These are phyloP conservation scores for Diarsia rubi DNA, from an alignment of 2,888 invertebrate species.

Conservation along the genomic window DNA sequence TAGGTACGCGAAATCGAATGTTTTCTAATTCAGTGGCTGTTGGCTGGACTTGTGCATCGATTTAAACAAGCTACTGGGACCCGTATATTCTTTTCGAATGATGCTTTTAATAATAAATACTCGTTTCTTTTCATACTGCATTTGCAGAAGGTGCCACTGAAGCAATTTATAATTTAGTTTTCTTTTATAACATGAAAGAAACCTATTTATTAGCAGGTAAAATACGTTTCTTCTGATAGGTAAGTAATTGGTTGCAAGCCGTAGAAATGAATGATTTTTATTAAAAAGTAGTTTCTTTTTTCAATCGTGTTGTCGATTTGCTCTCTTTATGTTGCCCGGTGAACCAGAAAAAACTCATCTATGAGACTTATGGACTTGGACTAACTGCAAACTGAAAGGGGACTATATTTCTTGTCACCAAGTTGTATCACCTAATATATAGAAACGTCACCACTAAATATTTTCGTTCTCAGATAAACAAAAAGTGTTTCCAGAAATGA, in stretches of 20 bases:
- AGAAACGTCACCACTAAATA: too few relatives aligned
- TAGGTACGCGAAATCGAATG: background rate
- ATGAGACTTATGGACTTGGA: slow-evolving; percentile 11
- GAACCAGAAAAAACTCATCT: slow-evolving; percentile 23
- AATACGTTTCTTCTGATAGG: background rate
- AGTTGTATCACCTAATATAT: too few relatives aligned
- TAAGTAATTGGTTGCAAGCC: slow-evolving; percentile 15
- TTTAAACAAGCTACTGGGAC: slow-evolving; percentile 3
- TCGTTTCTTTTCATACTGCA: background rate
- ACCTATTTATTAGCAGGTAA: background rate
- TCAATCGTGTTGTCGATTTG: slow-evolving; percentile 1
- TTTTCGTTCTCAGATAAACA: too few relatives aligned
- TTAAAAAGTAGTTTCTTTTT: slow-evolving; percentile 8
- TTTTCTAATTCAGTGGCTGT: slow-evolving; percentile 13
- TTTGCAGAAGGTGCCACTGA: background rate
- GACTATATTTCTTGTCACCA: too few relatives aligned
- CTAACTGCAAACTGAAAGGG: slow-evolving; percentile 16
- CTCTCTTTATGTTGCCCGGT: slow-evolving; percentile 12
- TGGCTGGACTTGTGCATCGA: background rate
- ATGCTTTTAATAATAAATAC: slow-evolving; percentile 25
- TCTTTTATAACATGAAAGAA: background rate
- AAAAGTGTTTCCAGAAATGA: too few relatives aligned
- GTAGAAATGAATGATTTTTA: slow-evolving; percentile 1
- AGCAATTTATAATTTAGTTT: background rate
- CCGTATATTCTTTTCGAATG: background rate